Conservation (phyloP, 2,888 invertebrate genomes). For the Diadegma fenestrale region DNA sequence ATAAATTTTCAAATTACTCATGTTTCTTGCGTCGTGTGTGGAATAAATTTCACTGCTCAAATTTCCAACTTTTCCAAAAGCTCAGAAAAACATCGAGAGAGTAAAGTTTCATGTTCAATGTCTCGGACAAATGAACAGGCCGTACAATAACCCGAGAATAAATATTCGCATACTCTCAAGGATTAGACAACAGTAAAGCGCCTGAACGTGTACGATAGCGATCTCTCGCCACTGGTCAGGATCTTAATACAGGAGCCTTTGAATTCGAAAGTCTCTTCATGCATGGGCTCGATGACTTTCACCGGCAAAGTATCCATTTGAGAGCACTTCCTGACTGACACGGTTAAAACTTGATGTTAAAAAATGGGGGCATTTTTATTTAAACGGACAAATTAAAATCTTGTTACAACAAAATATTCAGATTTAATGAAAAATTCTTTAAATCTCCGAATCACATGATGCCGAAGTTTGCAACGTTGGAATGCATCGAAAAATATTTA, state of each 20-base stretch:
- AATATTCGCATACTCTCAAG: conserved; percentile 10
- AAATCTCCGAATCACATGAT: neutral
- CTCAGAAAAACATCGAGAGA: neutral
- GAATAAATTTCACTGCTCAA: neutral
- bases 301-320: conserved; percentile 43
- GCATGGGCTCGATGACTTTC: conserved; percentile 61
- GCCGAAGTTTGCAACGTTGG: too few relatives aligned
- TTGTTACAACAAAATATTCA: neutral
- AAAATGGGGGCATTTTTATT: conserved; percentile 10
- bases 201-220: conserved; percentile 28
- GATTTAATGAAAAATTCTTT: neutral
- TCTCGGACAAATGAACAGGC: neutral
- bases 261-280: conserved; percentile 67
- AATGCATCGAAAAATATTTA: too few relatives aligned
- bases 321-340: conserved; percentile 55
- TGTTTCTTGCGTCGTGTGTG: neutral
- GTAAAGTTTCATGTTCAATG: conserved; percentile 18
- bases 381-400: neutral
- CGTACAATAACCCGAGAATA: conserved; percentile 12
- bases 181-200: conserved; percentile 32
- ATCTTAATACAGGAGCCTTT: conserved; percentile 41
- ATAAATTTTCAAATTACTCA: neutral
- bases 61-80: neutral
- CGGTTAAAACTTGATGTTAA: conserved; percentile 26
- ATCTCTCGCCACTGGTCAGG: conserved; percentile 62